A percentile compares a stretch with the other conserved stretches of the same genome.
Evolutionary conservation across 2,797 vertebrate species (phyloP).

Genomic region (Ibycter americanus): DNA sequence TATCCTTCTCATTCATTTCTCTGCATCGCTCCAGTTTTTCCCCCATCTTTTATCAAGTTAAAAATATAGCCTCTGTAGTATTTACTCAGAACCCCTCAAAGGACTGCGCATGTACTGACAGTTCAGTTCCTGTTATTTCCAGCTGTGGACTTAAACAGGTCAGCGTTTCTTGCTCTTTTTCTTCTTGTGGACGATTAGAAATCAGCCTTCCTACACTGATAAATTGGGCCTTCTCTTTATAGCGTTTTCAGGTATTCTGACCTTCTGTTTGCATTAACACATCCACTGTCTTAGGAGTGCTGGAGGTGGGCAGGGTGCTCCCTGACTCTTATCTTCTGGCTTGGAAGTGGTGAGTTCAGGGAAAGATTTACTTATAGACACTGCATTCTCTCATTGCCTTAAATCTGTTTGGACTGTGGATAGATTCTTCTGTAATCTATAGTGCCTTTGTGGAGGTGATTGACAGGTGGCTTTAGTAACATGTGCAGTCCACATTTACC

Average conservation of each 20-base stretch:
- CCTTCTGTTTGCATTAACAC: fast-evolving
- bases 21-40: background rate
- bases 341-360: background rate
- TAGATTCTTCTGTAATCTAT: background rate
- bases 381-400: background rate
- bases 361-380: background rate
- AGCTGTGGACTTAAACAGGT: background rate
- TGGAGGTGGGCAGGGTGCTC: background rate
- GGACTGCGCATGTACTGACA: fast-evolving
- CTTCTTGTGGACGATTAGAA: background rate
- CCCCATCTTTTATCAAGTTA: background rate
- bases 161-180: background rate
- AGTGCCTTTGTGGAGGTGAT: background rate
- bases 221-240: background rate
- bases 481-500: too few species aligned
- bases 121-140: background rate
- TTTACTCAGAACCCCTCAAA: background rate
- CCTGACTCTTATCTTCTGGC: too few species aligned
- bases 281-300: background rate
- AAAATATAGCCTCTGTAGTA: background rate
- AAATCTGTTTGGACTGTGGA: background rate
- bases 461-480: background rate
- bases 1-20: background rate
- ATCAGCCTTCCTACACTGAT: background rate
- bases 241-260: background rate